Conservation (phyloP, 1,140 invertebrate species). For the Semibalanus balanoides region DNA sequence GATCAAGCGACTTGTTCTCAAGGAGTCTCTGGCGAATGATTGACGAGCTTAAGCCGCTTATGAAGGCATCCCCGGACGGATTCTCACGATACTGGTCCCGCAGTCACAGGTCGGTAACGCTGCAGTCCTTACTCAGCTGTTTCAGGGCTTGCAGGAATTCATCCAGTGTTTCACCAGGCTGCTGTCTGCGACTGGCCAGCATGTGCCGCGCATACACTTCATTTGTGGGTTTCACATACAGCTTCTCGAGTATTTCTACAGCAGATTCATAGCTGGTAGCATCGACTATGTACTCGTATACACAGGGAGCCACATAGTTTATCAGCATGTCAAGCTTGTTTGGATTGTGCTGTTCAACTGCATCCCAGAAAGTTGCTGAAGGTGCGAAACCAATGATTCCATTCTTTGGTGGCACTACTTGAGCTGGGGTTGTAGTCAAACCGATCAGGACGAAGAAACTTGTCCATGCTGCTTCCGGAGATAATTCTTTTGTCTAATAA, state of each 20-base stretch:
- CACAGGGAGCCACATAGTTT: conserved; percentile 12
- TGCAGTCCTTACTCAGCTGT: conserved; percentile 16
- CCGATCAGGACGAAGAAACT: conserved; percentile 28
- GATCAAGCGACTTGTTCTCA: conserved; percentile 11
- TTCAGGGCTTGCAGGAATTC: conserved; percentile 14
- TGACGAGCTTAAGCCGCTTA: conserved; percentile 11
- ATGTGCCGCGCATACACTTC: conserved; percentile 14
- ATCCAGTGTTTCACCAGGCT: conserved; percentile 11
- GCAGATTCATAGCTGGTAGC: too few species aligned
- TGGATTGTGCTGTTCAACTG: conserved; percentile 1
- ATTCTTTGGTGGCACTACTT: conserved; percentile 2
- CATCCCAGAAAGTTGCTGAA: conserved; percentile 5
- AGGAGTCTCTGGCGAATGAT: conserved; percentile 11
- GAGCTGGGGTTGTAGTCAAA: background rate
- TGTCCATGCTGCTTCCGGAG: background rate
- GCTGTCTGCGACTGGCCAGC: conserved; percentile 9
- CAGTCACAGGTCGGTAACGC: conserved; percentile 12
- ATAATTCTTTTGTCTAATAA: background rate
- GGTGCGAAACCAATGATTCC: conserved; percentile 7
- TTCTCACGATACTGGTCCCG: conserved; percentile 13
- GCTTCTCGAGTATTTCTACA: background rate
- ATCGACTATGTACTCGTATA: conserved; percentile 10
- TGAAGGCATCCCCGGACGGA: conserved; percentile 13
- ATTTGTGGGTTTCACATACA: conserved; percentile 13
- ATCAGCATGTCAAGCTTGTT: conserved; percentile 14